Percentiles rank a stretch among this genome's conserved stretches.
Evolutionary conservation across 2,113 vertebrate species (phyloP).

Genomic region (Myiozetetes cayanensis): DNA sequence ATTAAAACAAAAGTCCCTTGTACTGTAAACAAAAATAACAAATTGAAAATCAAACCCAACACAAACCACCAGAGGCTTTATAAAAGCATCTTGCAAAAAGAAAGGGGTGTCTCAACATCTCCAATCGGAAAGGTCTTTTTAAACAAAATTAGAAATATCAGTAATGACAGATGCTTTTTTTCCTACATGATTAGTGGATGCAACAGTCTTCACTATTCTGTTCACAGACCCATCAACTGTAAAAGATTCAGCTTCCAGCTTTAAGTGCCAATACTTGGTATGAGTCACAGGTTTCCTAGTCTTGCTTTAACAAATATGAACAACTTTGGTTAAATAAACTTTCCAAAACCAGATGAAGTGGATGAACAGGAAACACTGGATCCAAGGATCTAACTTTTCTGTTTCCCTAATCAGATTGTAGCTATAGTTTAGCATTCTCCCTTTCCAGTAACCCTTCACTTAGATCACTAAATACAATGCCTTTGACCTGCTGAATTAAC

Average conservation of each 20-base stretch:
- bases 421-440: neutral
- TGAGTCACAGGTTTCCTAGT: neutral
- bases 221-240: neutral
- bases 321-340: neutral
- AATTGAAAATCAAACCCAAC: neutral
- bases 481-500: neutral
- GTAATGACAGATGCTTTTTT: neutral
- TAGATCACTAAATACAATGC: neutral
- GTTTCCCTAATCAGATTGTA: neutral
- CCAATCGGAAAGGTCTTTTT: neutral
- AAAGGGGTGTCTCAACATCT: neutral
- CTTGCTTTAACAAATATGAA: neutral
- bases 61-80: neutral
- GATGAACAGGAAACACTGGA: neutral
- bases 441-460: neutral
- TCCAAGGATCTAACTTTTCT: neutral
- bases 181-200: neutral
- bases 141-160: neutral
- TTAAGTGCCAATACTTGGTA: neutral
- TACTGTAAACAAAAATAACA: neutral
- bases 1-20: neutral
- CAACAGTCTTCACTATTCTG: neutral
- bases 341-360: neutral
- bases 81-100: neutral
- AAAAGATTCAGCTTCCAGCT: neutral